Percentiles rank a stretch among this genome's conserved stretches.
Evolutionary conservation across 2,888 invertebrate genomes (phyloP).

Genomic region (Marronus borbonicus): DNA sequence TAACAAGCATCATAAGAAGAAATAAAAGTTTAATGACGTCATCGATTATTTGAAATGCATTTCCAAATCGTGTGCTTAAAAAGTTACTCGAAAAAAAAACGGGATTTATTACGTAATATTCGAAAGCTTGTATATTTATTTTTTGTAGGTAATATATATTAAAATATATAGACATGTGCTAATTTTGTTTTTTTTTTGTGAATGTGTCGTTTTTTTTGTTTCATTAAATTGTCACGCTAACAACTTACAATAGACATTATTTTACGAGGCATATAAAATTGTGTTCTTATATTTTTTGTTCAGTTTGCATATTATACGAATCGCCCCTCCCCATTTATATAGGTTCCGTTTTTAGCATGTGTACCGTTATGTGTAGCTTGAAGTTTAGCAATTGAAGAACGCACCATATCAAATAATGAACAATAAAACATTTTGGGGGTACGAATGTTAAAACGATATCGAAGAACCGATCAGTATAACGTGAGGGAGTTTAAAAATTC

Average conservation of each 20-base stretch:
- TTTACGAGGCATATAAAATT: constrained; percentile 69
- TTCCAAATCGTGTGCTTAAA: constrained; percentile 52
- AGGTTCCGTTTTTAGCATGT: constrained; percentile 70
- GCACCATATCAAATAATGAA: constrained; percentile 63
- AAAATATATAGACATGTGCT: constrained; percentile 53
- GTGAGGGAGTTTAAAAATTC: not conserved
- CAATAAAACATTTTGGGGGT: not conserved
- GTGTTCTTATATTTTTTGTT: constrained; percentile 61
- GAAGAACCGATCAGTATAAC: not conserved
- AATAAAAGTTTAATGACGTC: constrained; percentile 53
- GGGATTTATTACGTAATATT: constrained; percentile 30
- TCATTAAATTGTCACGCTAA: constrained; percentile 63
- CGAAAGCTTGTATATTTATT: not conserved
- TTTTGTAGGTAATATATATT: constrained; percentile 14
- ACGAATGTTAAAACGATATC: no score
- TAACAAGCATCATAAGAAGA: constrained; percentile 13
- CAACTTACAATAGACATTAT: constrained; percentile 65
- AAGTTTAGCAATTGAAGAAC: constrained; percentile 71
- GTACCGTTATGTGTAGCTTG: constrained; percentile 68
- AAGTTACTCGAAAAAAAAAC: constrained; percentile 54
- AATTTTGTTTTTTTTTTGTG: constrained; percentile 50
- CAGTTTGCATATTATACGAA: constrained; percentile 65
- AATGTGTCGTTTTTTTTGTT: constrained; percentile 20
- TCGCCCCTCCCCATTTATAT: constrained; percentile 69
- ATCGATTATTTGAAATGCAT: constrained; percentile 58